phyloP scores from a whole-genome alignment of 64 coral and sea anemone species.

The Porites lutea region DNA sequence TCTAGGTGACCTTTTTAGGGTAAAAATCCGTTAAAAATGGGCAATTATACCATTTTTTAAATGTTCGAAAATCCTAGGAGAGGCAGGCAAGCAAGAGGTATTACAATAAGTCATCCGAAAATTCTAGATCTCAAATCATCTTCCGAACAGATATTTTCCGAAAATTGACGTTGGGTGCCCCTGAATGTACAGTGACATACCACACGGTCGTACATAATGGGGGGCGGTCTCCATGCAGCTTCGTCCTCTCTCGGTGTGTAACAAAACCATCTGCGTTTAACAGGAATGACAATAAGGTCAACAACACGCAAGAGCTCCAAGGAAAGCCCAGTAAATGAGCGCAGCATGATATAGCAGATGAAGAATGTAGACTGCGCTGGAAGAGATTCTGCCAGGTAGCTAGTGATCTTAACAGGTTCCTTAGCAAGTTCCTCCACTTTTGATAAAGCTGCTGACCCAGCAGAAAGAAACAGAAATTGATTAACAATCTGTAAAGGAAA shows the following conservation, averaged over 20 bases:
- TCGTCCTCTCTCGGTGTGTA: conserved; percentile 82
- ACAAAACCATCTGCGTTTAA: conserved; percentile 89
- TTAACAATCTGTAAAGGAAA: conserved; percentile 77
- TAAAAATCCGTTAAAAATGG: no score
- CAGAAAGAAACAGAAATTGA: conserved; percentile 82
- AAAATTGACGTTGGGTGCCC: no score
- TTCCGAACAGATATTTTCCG: no score
- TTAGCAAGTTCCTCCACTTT: conserved; percentile 54
- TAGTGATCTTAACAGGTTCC: conserved; percentile 63
- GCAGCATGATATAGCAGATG: conserved; percentile 88
- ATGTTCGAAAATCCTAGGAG: no score
- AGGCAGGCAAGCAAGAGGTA: no score
- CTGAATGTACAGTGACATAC: neutral
- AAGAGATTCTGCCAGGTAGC: conserved; percentile 66
- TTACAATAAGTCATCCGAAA: no score
- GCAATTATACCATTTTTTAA: no score
- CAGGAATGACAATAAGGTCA: conserved; percentile 71
- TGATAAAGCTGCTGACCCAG: conserved; percentile 60
- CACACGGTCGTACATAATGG: conserved; percentile 59
- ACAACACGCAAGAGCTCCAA: conserved; percentile 83
- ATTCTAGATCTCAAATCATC: no score
- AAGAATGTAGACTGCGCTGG: conserved; percentile 92
- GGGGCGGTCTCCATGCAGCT: conserved; percentile 79
- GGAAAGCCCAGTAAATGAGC: conserved; percentile 61
- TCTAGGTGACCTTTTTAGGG: no score